Percentiles rank a stretch among this genome's conserved stretches.
phyloP scores from a whole-genome alignment of 2,113 vertebrate species.

The Datnioides undecimradiatus region DNA sequence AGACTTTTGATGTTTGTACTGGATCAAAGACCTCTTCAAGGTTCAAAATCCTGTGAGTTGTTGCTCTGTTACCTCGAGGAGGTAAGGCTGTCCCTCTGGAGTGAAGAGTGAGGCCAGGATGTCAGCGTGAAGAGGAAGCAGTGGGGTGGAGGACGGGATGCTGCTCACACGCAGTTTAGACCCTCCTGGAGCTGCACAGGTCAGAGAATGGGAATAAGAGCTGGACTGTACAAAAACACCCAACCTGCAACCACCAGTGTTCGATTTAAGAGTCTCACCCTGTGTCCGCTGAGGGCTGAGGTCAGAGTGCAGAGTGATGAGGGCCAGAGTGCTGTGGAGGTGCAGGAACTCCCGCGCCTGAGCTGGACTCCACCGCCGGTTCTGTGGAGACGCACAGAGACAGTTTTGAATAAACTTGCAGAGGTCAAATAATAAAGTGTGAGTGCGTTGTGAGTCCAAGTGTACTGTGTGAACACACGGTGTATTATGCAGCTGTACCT shows the following conservation, averaged over 20 bases:
- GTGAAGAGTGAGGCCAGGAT: slow-evolving; percentile 92
- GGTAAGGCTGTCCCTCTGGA: slow-evolving; percentile 93
- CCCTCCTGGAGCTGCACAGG: slow-evolving; percentile 86
- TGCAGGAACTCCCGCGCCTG: slow-evolving; percentile 97
- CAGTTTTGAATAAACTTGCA: background rate
- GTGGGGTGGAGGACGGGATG: slow-evolving; percentile 80
- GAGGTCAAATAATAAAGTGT: too few species aligned
- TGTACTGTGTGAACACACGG: background rate
- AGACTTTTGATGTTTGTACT: background rate
- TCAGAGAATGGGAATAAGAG: background rate
- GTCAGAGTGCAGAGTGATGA: slow-evolving; percentile 93
- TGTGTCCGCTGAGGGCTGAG: slow-evolving; percentile 90
- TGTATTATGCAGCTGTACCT: slow-evolving; percentile 81
- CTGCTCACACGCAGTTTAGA: slow-evolving; percentile 86
- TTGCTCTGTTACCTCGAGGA: slow-evolving; percentile 89
- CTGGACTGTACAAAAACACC: background rate
- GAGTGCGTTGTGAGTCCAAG: background rate
- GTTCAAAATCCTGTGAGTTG: background rate
- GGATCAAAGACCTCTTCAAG: too few species aligned
- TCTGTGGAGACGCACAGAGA: slow-evolving; percentile 79
- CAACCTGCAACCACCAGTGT: background rate
- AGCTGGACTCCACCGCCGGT: slow-evolving; percentile 96
- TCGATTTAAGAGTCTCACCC: slow-evolving; percentile 79
- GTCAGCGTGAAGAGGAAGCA: slow-evolving; percentile 91
- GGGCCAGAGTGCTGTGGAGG: slow-evolving; percentile 94